Conservation (phyloP, 2,113 vertebrate genomes). For the Accipiter virgatus region DNA sequence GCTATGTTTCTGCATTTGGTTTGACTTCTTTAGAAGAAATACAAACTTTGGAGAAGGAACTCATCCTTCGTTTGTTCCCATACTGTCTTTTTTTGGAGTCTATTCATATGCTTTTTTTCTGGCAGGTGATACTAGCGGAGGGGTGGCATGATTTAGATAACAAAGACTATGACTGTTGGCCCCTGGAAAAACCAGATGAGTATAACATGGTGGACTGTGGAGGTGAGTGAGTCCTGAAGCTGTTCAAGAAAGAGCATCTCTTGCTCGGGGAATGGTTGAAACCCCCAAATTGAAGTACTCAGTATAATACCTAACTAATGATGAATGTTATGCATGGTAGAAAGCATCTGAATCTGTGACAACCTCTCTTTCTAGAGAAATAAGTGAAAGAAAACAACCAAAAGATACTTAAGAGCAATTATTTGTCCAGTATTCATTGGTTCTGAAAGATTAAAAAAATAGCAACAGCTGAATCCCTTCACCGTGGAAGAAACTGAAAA, state of each 20-base stretch:
- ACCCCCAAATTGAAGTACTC: neutral
- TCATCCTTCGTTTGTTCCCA: neutral
- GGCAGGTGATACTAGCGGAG: slow-evolving; percentile 24
- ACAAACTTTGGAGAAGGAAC: neutral
- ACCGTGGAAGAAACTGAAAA: neutral
- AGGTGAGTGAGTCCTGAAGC: slow-evolving; percentile 64
- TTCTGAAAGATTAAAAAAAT: neutral
- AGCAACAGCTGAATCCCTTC: neutral
- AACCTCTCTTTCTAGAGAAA: neutral
- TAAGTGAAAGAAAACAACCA: neutral
- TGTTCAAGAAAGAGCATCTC: neutral
- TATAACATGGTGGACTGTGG: slow-evolving; percentile 85
- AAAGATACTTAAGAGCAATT: neutral
- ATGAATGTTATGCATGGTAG: neutral
- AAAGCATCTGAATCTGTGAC: neutral
- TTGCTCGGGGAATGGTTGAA: neutral
- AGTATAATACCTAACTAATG: neutral
- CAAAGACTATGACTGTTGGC: slow-evolving; percentile 87
- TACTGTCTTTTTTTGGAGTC: neutral
- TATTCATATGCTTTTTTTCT: neutral
- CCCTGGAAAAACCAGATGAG: slow-evolving; percentile 79
- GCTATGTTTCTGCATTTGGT: neutral
- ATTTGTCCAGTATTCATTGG: neutral
- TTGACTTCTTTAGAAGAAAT: neutral
- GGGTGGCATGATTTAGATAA: slow-evolving; percentile 87